Base-by-base conservation (phyloP, 2,797 vertebrate species). In the Crypturellus tataupa region DNA sequence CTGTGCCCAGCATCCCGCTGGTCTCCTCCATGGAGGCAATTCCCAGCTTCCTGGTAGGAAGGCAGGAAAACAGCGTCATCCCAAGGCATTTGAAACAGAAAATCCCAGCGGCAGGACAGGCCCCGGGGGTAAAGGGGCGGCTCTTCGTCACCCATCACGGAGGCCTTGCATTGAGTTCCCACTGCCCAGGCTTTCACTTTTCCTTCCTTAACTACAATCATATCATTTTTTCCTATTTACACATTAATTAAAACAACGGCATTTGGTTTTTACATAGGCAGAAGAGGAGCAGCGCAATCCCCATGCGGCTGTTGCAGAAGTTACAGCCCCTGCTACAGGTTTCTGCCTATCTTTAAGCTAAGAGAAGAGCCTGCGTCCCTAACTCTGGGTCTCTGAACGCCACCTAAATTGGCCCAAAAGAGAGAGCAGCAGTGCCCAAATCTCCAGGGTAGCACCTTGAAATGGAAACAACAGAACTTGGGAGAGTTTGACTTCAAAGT, bases 181-280 rank as follows among this genome's bases (percentile, higher is more conserved):
- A 77, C 55, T 72, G 90, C 87, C 49, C 80, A 89, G 89, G 72
- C 87, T 63, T 85, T 95, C 75, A 79, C 56, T 89, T 97, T 96
- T 84, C 79, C 93, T 90, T 53, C 76, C 83, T 85, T 93, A 96
- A 96, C 92, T 97, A 94, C 93, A 96, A 97, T 96, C 86, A 93
- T 85, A 83, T 91, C 90, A 90, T 96, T 96, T 96, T 96, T 63
- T 94, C 96, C 82, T 91, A 94, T 96, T 96, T 96, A 91, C 71
- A 85, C 81, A 95, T 75, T 95, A 96, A 97, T 96, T 96, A 96
- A 65, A 95, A 71, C 90, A 92, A 85, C 53, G 44, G 82, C 6
- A 70, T 89, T 95, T 91, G 67, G 93, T 96, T 96, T 92, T 94
- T 92, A 76, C 68, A 33, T 59, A 82, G 91, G 73, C 77, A 29